Evolutionary conservation across 2,113 vertebrate genomes (phyloP).

Genomic region (Chrysemys picta): DNA sequence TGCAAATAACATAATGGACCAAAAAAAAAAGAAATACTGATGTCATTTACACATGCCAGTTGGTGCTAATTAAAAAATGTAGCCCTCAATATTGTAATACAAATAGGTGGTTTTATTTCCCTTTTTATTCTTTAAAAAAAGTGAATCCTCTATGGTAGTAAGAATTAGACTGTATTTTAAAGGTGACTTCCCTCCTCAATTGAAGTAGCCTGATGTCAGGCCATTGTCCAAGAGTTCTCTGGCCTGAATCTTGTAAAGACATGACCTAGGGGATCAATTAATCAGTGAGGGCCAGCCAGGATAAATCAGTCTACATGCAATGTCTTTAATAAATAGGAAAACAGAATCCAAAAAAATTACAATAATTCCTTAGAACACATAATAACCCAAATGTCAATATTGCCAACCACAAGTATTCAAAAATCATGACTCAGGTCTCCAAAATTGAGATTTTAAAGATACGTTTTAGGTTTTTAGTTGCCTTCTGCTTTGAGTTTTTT

Average conservation of each 20-base stretch:
- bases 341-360: neutral
- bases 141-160: accelerated
- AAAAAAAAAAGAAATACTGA: neutral
- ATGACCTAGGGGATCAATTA: neutral
- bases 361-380: neutral
- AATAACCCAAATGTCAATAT: neutral
- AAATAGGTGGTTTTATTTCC: neutral
- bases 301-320: neutral
- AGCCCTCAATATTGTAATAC: neutral
- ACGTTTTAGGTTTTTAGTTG: neutral
- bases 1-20: neutral
- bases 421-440: neutral
- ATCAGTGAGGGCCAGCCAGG: neutral
- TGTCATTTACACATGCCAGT: neutral
- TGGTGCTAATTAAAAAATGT: neutral
- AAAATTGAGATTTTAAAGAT: neutral
- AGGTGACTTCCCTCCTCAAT: neutral
- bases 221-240: neutral
- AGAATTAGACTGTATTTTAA: neutral
- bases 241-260: neutral
- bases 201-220: neutral
- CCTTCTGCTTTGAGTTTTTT: neutral
- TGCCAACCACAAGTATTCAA: neutral
- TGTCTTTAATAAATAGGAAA: neutral
- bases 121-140: neutral